A percentile compares a stretch with the other conserved stretches of the same genome.
These are phyloP conservation scores for Caenorhabditis auriculariae DNA, from an alignment of 2,888 invertebrate genomes.

Conservation along the genomic window DNA sequence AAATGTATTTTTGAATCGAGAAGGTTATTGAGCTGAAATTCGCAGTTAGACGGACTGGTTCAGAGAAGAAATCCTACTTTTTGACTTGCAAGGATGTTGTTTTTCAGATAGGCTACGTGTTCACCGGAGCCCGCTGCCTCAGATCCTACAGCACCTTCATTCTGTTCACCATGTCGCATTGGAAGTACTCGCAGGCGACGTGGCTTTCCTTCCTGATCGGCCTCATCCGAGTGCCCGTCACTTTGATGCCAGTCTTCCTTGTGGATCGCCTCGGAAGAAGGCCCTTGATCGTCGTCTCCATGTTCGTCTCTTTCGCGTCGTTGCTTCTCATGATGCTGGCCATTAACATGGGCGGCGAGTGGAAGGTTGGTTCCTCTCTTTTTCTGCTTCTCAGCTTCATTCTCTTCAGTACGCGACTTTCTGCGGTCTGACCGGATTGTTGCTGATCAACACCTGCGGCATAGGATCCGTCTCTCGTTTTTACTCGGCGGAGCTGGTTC, in stretches of 20 bases:
- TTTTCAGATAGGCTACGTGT: conserved; percentile 46
- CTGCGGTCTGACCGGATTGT: conserved; percentile 27
- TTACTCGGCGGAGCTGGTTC: conserved; percentile 45
- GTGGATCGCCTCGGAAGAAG: conserved; percentile 44
- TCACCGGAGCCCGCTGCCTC: conserved; percentile 42
- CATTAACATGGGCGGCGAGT: conserved; percentile 25
- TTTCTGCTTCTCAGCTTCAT: background rate
- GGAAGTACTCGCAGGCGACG: conserved; percentile 30
- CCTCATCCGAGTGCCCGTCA: conserved; percentile 38
- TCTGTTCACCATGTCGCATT: conserved; percentile 31
- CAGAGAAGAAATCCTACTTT: too few relatives aligned
- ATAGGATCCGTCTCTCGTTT: conserved; percentile 43
- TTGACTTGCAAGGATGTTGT: too few relatives aligned
- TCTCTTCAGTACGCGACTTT: conserved; percentile 24
- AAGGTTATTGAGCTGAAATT: too few relatives aligned
- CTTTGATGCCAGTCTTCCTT: conserved; percentile 41
- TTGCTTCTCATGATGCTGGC: conserved; percentile 29
- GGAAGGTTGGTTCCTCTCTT: conserved; percentile 12
- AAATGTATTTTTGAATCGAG: too few relatives aligned
- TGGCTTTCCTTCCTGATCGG: conserved; percentile 31
- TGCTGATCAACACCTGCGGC: conserved; percentile 39
- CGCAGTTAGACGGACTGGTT: too few relatives aligned
- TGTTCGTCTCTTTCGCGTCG: conserved; percentile 26
- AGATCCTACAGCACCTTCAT: conserved; percentile 43
- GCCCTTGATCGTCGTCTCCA: conserved; percentile 35